Conservation (phyloP, 2,888 invertebrate genomes). For the Ormyrus nitidulus region DNA sequence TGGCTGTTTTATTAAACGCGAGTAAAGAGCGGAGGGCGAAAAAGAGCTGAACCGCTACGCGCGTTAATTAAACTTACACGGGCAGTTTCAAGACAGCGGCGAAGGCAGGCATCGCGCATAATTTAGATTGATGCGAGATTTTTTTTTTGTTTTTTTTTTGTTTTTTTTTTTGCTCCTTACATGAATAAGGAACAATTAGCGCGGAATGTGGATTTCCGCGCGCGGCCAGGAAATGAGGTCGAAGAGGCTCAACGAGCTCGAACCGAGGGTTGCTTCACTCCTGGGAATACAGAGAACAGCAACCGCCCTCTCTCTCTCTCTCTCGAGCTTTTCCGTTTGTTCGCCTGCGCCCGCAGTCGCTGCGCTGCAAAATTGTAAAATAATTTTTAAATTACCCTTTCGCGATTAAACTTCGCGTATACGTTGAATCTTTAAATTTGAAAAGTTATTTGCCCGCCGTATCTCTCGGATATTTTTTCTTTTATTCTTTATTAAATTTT, state of each 20-base stretch:
- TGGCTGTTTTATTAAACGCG: conserved; percentile 27
- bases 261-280: conserved; percentile 19
- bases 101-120: conserved; percentile 9
- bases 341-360: too few species aligned
- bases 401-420: not conserved
- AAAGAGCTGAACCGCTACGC: not conserved
- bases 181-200: conserved; percentile 35
- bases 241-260: conserved; percentile 33
- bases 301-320: conserved; percentile 16
- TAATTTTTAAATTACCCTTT: not conserved
- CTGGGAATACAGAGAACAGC: conserved; percentile 31
- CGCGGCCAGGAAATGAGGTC: conserved; percentile 36
- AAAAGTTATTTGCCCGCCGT: too few species aligned
- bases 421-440: too few species aligned
- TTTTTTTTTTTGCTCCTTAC: too few species aligned
- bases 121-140: conserved; percentile 37
- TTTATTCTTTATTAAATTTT: too few species aligned
- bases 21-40: not conserved
- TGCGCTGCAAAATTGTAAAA: not conserved
- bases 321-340: not conserved
- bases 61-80: conserved; percentile 43
- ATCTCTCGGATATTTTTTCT: too few species aligned
- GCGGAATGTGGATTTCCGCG: conserved; percentile 14
- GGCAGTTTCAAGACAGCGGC: not conserved
- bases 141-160: not conserved